A percentile compares a stretch with the other conserved stretches of the same genome.
These are phyloP conservation scores for Scatophagus argus DNA, from an alignment of 2,113 vertebrate genomes.

Conservation along the genomic window DNA sequence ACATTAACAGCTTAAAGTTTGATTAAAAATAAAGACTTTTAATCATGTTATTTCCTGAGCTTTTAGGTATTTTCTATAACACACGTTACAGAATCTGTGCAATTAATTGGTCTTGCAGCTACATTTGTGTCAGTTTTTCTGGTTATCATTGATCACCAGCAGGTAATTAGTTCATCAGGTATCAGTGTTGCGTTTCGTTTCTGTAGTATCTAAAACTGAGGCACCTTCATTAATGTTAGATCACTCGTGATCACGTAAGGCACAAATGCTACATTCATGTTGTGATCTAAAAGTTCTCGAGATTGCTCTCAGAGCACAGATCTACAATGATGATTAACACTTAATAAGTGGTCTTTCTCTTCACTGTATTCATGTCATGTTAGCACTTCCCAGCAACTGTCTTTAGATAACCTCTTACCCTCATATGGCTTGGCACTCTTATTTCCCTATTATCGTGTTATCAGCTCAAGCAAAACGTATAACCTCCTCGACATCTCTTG, in stretches of 20 bases:
- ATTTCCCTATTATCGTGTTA: not conserved
- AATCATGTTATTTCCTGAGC: conserved; percentile 47
- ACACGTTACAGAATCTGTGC: conserved; percentile 37
- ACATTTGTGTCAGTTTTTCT: conserved; percentile 14
- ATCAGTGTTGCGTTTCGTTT: not conserved
- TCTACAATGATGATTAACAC: conserved; percentile 1
- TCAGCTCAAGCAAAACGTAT: conserved; percentile 23
- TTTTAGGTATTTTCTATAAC: conserved; percentile 21
- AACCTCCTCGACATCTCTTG: conserved; percentile 15
- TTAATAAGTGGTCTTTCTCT: conserved; percentile 11
- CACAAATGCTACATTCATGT: not conserved
- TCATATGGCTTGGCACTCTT: conserved; percentile 1
- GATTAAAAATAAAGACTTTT: conserved; percentile 18
- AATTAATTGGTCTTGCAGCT: conserved; percentile 27
- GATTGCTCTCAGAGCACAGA: conserved; percentile 11
- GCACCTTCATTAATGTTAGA: not conserved
- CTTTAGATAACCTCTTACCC: not conserved
- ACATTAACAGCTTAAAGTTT: conserved; percentile 16
- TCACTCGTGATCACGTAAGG: conserved; percentile 13
- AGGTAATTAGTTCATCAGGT: conserved; percentile 23
- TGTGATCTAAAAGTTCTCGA: not conserved
- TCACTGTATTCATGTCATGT: not conserved
- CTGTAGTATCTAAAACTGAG: conserved; percentile 6
- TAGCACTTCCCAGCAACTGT: not conserved
- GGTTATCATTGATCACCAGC: conserved; percentile 6